These are phyloP conservation scores for Cotesia congregata DNA, from an alignment of 2,888 invertebrate genomes.

Conservation along the genomic window DNA sequence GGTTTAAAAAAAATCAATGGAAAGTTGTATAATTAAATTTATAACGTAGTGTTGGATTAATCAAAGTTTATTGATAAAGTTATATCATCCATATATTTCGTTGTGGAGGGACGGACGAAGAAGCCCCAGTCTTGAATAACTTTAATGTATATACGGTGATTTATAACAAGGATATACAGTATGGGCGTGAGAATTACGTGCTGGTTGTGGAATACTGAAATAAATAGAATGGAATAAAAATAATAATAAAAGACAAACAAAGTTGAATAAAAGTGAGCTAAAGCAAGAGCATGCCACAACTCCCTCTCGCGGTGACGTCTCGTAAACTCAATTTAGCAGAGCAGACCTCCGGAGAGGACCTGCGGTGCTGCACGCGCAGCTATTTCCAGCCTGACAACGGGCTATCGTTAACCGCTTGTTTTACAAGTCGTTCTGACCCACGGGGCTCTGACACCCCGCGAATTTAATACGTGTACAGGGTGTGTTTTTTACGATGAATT, in stretches of 20 bases:
- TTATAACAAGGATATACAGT: slow-evolving; percentile 1
- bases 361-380: slow-evolving; percentile 53
- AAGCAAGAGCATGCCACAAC: slow-evolving; percentile 30
- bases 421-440: slow-evolving; percentile 68
- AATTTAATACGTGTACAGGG: slow-evolving; percentile 35
- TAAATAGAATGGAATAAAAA: slow-evolving; percentile 5
- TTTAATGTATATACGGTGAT: not conserved
- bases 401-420: slow-evolving; percentile 69
- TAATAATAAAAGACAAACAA: slow-evolving; percentile 28
- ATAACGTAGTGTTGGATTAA: not conserved
- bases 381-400: slow-evolving; percentile 43
- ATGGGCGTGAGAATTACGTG: slow-evolving; percentile 1
- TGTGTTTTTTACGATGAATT: slow-evolving; percentile 29
- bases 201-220: not conserved
- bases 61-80: not conserved
- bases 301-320: slow-evolving; percentile 55
- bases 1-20: no score
- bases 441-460: slow-evolving; percentile 52
- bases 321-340: slow-evolving; percentile 67
- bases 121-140: not conserved
- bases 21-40: not conserved
- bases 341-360: slow-evolving; percentile 50
- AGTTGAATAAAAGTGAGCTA: slow-evolving; percentile 41
- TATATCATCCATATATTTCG: not conserved
- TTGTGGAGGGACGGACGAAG: not conserved